A percentile compares a stretch with the other conserved stretches of the same genome.
Conservation (phyloP, 2,888 invertebrate genomes). For the Apamea sordens region DNA sequence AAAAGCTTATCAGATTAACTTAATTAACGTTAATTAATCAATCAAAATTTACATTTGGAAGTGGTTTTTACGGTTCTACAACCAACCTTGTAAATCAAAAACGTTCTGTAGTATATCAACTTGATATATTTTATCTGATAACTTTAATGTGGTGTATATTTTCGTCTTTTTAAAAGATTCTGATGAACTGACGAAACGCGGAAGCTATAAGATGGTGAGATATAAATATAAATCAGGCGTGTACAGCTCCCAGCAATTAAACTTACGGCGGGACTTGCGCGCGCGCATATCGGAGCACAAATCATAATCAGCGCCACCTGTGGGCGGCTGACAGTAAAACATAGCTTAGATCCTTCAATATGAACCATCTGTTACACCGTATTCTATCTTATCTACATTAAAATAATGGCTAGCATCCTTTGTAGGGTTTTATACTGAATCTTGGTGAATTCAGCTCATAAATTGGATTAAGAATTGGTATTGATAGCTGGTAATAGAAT, state of each 20-base stretch:
- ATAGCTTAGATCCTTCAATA: conserved; percentile 67
- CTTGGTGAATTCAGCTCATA: conserved; percentile 56
- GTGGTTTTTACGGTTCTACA: conserved; percentile 39
- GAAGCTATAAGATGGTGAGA: conserved; percentile 64
- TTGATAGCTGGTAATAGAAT: conserved; percentile 65
- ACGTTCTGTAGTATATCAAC: conserved; percentile 33
- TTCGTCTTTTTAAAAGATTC: conserved; percentile 41
- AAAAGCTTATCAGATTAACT: conserved; percentile 44
- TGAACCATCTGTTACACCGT: conserved; percentile 35
- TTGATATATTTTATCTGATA: conserved; percentile 46
- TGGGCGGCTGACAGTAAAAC: conserved; percentile 73
- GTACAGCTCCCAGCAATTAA: conserved; percentile 68
- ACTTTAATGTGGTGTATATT: conserved; percentile 35
- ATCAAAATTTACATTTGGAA: conserved; percentile 52
- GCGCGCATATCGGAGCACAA: conserved; percentile 73
- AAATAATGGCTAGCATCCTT: conserved; percentile 41
- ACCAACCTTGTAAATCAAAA: conserved; percentile 36
- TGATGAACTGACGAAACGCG: conserved; percentile 62
- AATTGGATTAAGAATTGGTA: conserved; percentile 63
- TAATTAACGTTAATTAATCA: conserved; percentile 46
- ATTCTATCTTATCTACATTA: conserved; percentile 47
- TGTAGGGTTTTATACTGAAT: conserved; percentile 24
- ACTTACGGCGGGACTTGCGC: conserved; percentile 66
- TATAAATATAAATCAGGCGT: conserved; percentile 67
- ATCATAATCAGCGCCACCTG: conserved; percentile 81